A percentile compares a stretch with the other conserved stretches of the same genome.
These are phyloP conservation scores for Lontra canadensis DNA, from an alignment of 2,113 vertebrate genomes.

Conservation along the genomic window DNA sequence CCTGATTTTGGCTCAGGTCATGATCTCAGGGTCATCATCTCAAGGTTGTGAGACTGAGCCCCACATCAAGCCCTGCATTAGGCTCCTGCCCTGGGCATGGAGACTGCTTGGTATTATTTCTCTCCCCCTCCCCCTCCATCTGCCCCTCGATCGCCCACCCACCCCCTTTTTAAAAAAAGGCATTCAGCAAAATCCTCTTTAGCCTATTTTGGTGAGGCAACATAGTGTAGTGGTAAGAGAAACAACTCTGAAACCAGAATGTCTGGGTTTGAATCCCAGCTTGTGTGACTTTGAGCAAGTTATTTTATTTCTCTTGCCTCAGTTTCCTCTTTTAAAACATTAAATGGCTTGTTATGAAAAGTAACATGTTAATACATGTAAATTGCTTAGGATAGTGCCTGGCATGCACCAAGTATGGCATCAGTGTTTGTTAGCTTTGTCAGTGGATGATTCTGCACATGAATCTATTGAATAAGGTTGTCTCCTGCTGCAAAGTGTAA, in stretches of 20 bases:
- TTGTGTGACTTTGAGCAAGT: background rate
- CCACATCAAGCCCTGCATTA: too few species aligned
- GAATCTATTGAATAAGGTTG: background rate
- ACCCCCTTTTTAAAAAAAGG: background rate
- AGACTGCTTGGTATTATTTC: too few species aligned
- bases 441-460: background rate
- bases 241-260: background rate
- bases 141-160: too few species aligned
- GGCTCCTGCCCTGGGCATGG: too few species aligned
- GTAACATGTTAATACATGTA: background rate
- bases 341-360: slow-evolving; percentile 23
- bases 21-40: too few species aligned
- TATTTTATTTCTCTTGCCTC: slow-evolving; percentile 15
- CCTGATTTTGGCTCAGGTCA: too few species aligned
- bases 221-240: background rate
- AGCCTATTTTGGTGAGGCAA: slow-evolving; percentile 2
- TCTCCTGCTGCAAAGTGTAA: background rate
- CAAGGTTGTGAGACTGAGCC: too few species aligned
- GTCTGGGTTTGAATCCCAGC: background rate
- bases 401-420: background rate
- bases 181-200: background rate
- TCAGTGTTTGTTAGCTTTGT: background rate
- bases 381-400: background rate
- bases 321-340: slow-evolving; percentile 4
- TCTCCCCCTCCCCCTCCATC: too few species aligned